Base-by-base conservation (phyloP, 92 coral and sea anemone genomes). In the Palythoa grandiflora region DNA sequence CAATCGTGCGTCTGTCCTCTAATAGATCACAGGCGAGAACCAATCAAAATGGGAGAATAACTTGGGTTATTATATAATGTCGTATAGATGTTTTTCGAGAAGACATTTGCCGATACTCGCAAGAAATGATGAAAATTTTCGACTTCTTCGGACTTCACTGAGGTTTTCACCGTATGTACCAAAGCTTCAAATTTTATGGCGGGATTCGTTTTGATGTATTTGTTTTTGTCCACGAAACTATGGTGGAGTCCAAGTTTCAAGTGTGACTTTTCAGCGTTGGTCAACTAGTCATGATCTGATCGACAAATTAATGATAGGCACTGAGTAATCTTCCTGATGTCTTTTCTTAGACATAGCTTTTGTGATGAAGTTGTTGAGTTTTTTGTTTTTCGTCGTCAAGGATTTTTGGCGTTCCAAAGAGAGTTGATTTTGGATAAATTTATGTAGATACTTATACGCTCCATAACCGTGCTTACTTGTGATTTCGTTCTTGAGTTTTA, bases 361-460 rank as follows among this genome's bases (percentile, higher is more conserved):
- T 65, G 79, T 15, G 2, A 61, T 66, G 15, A 83, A 59, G 28
- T 83, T 83, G 38, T 66, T 83, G 6, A 83, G 77, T 52, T 83
- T 83, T 57, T 83, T 63, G 54, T 83, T 83, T 52, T 83, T 83
- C 35, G 87, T 83, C 38, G 28, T 38, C 51, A 83, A 63, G 5
- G 87, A 83, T 61, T 83, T 39, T 6, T 38, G 15, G 70, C 87
- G 87, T 14, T 20, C 87, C 51, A 16, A 37, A 38, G 52, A 63
- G 76, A 39, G 52, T 38, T 51, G 36, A 19, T 60, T 51, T 20
- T 14, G 48, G 5, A 53, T 75, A 17, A 60, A 20, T 83, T 55
- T 83, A 14, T 83, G 37, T 10, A 83, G 21, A 40, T n/a, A 68
- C 40, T 61, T 83, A 38, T 63, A 83, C 3, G 77, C 87, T 38